Base-by-base conservation (phyloP, 1,140 invertebrate species). In the Oedothorax gibbosus region DNA sequence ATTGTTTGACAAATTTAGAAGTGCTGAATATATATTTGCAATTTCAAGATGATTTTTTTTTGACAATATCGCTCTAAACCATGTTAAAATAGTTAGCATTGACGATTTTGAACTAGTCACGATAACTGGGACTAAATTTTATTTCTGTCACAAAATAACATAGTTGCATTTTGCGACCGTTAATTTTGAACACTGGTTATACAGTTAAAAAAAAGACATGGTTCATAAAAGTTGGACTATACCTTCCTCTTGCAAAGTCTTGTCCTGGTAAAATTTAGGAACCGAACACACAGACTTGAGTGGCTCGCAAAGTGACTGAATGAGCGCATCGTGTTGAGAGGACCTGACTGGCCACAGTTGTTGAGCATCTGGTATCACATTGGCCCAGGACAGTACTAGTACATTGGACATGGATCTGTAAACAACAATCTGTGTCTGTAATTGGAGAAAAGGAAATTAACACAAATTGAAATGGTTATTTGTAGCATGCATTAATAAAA, bases 391-490 rank as follows among this genome's bases (percentile, higher is more conserved):
- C 21, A 93, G 88, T 35, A 93, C 87, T n/a, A 93, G 88, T 78
- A 93, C 91, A 79, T 92, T 90, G 68, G 93, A 91, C 60, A 93
- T 89, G 5, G 92, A 90, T 72, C 92, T 89, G 80, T 91, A 91
- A 9, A 93, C 86, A 66, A 93, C 88, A 60, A 91, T 87, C 86
- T 91, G 91, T 18, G 92, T 85, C 68, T 86, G 51, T 56, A 85
- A 79, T 75, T 20, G 50, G 14, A 72, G 14, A 75, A 60, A 50
- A 83, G 65, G 8, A 69, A 62, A 18, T 18, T 21, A 68, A 18
- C 65, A 71, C 12, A 15, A 71, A 57, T 57, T 57, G 15, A 57
- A 57, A 60, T 14, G n/a, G 12, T 60, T 14, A 60, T 3, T 11
- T 14, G 57, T 14, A 7, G 57, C 57, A 60, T 60, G 12, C 4